Base-by-base conservation (phyloP, 2,888 invertebrate species). In the Ophion slaviceki region DNA sequence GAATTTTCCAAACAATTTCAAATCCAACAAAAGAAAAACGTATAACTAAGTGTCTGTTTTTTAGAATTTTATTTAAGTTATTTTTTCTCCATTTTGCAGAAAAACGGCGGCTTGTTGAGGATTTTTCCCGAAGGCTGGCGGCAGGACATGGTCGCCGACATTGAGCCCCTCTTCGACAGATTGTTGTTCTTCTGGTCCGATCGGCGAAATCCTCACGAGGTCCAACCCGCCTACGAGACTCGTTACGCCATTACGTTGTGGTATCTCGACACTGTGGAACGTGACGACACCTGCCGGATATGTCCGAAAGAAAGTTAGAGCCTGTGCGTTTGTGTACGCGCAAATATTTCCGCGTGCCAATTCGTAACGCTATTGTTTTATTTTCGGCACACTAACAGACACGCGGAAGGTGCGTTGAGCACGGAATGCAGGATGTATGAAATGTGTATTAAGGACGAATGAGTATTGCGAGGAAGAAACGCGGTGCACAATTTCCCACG, bases 171-270 rank as follows among this genome's bases (percentile, higher is more conserved):
- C 78, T 99, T 99, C 94, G 99, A 99, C 94, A 95, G 99, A 84
- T 96, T 99, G 93, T 95, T 99, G 90, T 99, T 99, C 94, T 99
- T 99, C 95, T 99, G 99, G 99, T 99, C 99, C 0, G 99, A 99
- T 92, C 95, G 98, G 90, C 95, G 99, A 89, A 99, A 99, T 95
- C 99, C 99, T 0, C 99, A 99, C 92, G 99, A 99, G 95, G 99
- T 99, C 0, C 97, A 98, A 93, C 99, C 99, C 2, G 97, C 99
- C 0, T 97, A 96, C 93, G 96, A 96, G 91, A 98, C 98, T n/a
- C 95, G 98, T 93, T 98, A 98, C 92, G 98, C 98, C 64, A 98
- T 98, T 86, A 98, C 98, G 32, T 95, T 98, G 82, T 98, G 98
- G 98, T 98, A 98, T 94, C 98, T 98, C 91, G 98, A 98, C 94